Evolutionary conservation across 1,140 invertebrate genomes (phyloP).

Genomic region (Bombus vancouverensis): DNA sequence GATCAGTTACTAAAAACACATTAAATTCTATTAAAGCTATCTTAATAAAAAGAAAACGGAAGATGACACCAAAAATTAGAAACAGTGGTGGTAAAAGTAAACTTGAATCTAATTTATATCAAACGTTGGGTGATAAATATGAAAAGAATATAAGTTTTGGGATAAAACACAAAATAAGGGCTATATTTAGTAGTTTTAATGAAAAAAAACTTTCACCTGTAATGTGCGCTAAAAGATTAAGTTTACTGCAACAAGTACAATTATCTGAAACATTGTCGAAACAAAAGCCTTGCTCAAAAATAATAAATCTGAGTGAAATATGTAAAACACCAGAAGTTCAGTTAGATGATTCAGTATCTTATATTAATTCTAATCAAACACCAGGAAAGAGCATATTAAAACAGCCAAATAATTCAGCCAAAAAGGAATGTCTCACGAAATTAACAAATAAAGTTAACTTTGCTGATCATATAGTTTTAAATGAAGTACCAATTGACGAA

Average conservation of each 20-base stretch:
- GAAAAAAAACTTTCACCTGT: background rate
- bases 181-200: background rate
- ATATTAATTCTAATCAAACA: conserved; percentile 77
- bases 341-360: conserved; percentile 72
- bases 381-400: conserved; percentile 78
- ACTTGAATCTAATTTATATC: background rate
- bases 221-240: background rate
- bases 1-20: conserved; percentile 62
- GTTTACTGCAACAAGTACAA: conserved; percentile 54
- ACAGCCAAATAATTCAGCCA: conserved; percentile 50
- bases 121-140: background rate
- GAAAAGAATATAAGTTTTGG: background rate
- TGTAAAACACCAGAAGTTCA: conserved; percentile 75
- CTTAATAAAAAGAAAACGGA: conserved; percentile 71
- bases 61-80: conserved; percentile 15
- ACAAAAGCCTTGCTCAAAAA: conserved; percentile 62
- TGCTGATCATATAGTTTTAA: conserved; percentile 57
- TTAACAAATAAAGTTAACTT: conserved; percentile 63
- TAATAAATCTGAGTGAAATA: conserved; percentile 72
- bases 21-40: conserved; percentile 70
- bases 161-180: background rate
- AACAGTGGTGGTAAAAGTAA: background rate
- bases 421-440: conserved; percentile 54
- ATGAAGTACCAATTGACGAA: conserved; percentile 61
- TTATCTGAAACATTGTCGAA: conserved; percentile 43